phyloP scores from a whole-genome alignment of 2,113 vertebrate genomes.

The Pituophis catenifer region DNA sequence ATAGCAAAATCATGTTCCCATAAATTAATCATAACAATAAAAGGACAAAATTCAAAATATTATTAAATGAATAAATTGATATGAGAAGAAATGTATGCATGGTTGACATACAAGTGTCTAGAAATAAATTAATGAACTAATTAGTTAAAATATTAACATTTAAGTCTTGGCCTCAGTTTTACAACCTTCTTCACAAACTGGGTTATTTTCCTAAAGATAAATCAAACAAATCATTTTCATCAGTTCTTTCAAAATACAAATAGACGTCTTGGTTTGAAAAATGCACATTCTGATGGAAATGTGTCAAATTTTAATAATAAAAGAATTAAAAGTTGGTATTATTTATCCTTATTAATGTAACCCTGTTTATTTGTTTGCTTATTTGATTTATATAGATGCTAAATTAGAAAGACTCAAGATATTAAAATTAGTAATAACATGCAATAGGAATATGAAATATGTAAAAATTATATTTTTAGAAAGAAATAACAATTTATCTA shows the following conservation, averaged over 20 bases:
- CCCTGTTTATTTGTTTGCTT: not conserved
- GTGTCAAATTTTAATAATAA: not conserved
- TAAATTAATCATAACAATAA: not conserved
- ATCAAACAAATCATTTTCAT: not conserved
- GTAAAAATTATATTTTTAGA: not conserved
- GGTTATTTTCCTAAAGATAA: not conserved
- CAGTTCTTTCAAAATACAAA: not conserved
- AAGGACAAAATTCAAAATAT: not conserved
- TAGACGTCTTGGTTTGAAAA: not conserved
- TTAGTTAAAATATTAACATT: not conserved
- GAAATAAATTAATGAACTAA: not conserved
- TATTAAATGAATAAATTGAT: not conserved
- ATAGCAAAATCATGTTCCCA: not conserved
- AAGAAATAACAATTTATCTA: not conserved
- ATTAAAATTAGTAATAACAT: not conserved
- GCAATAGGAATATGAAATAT: not conserved
- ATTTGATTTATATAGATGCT: not conserved
- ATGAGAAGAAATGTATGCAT: not conserved
- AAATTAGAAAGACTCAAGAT: not conserved
- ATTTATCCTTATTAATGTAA: not conserved
- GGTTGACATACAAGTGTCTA: not conserved
- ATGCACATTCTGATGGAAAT: not conserved
- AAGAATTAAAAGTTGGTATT: not conserved
- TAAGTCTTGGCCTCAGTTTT: not conserved
- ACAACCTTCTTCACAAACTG: not conserved